Evolutionary conservation across 2,113 vertebrate species (phyloP), one percentile per base, ranked within the genome.

Genomic region (Catharus fuscescens): DNA sequence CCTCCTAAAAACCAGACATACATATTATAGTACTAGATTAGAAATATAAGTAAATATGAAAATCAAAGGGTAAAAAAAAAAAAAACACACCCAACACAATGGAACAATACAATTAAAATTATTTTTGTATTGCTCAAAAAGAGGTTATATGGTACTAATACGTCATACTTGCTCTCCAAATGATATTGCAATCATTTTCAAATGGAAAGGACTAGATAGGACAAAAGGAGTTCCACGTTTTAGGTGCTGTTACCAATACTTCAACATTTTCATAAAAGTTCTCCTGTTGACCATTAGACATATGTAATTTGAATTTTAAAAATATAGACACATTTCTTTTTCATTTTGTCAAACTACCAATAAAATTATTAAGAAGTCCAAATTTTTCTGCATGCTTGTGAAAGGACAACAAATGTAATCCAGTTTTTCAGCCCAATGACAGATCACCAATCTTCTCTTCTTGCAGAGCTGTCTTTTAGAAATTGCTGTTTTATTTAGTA

Each of bases 401-500:
- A 71, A 78, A 87, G n/a, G 52, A 71, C 28, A 74, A 21, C 26
- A 74, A 74, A 25, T 67, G 48, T 70, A 64, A 79, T 12, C 18
- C 42, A 62, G n/a, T 67, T 93, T 80, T 77, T 81, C 73, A 82
- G 29, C 50, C 36, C 7, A 31, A 20, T 72, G 70, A 66, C 71
- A 87, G 45, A 65, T 79, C 78, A 80, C 89, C 52, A 72, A 77
- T 54, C 61, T 81, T 57, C 18, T 76, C 20, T 50, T 88, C 50
- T 32, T 67, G 12, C 32, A 67, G 40, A 87, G 5, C 21, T 93
- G 61, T 79, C 87, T 89, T 91, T 54, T 57, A 76, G 74, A 91
- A 92, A 92, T 69, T 54, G 56, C 7, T 52, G 23, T 6, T 95
- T 95, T 91, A 85, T 95, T 95, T 91, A 89, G 70, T 65, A 34